Conservation (phyloP, 2,113 vertebrate species). For the Heptranchias perlo region DNA sequence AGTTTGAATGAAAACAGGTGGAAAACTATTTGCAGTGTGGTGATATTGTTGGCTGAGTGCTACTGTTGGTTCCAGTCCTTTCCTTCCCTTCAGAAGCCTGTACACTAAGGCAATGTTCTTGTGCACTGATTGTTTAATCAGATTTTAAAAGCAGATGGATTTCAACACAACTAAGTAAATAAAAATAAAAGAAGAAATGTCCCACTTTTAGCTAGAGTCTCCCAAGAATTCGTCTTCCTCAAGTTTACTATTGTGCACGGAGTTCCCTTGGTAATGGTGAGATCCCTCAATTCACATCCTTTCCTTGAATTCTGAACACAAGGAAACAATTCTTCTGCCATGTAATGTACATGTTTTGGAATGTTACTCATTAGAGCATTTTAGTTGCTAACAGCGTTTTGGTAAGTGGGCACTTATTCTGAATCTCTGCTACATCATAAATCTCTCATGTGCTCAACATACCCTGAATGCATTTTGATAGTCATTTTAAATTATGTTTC, state of each 20-base stretch:
- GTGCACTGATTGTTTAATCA: neutral
- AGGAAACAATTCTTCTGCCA: constrained; percentile 66
- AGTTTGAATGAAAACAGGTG: neutral
- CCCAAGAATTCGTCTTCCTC: neutral
- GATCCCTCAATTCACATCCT: constrained; percentile 54
- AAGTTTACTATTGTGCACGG: constrained; percentile 42
- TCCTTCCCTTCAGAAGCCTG: neutral
- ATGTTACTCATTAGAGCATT: constrained; percentile 70
- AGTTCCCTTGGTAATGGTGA: constrained; percentile 65
- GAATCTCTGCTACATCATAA: constrained; percentile 65
- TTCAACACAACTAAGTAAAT: neutral
- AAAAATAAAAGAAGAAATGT: neutral
- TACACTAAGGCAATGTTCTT: neutral
- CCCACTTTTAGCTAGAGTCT: neutral
- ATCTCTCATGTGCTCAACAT: constrained; percentile 64
- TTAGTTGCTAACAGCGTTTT: constrained; percentile 44
- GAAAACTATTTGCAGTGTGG: neutral
- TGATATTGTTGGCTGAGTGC: neutral
- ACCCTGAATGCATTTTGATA: neutral
- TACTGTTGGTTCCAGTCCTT: neutral
- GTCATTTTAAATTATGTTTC: constrained; percentile 15
- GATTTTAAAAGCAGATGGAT: neutral
- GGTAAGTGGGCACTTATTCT: constrained; percentile 63
- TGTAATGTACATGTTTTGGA: constrained; percentile 59
- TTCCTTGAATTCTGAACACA: constrained; percentile 56